Evolutionary conservation across 2,797 vertebrate genomes (phyloP).

Genomic region (Platalea minor): DNA sequence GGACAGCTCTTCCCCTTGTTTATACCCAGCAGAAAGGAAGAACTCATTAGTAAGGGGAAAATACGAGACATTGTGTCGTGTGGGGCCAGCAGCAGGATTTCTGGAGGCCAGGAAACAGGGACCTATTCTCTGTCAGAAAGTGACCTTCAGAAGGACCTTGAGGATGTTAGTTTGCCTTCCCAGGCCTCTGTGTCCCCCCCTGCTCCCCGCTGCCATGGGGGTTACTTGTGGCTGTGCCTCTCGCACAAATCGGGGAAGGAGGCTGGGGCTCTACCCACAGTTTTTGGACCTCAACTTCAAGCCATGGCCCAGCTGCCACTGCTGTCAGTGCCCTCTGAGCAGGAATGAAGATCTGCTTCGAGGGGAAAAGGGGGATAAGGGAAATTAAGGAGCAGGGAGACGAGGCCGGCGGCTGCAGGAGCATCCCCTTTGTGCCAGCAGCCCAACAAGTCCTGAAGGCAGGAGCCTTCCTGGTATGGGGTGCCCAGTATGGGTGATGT

Average conservation of each 20-base stretch:
- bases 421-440: not conserved
- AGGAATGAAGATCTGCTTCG: fast-evolving
- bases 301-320: not conserved
- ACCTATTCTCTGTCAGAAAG: not conserved
- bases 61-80: not conserved
- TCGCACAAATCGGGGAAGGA: not conserved
- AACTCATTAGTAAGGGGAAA: not conserved
- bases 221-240: not conserved
- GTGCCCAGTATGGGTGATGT: not conserved
- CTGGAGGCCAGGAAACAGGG: not conserved
- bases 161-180: not conserved
- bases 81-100: not conserved
- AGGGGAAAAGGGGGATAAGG: not conserved
- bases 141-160: not conserved
- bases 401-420: not conserved
- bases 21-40: not conserved
- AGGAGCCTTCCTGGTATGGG: fast-evolving
- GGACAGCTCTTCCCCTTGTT: not conserved
- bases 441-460: not conserved
- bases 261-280: fast-evolving
- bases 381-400: not conserved
- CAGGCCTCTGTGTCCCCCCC: not conserved
- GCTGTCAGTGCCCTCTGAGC: not conserved
- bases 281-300: not conserved
- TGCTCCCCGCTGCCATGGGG: fast-evolving